Percentiles rank a stretch among this genome's conserved stretches.
phyloP scores from a whole-genome alignment of 2,888 invertebrate genomes.

The Philhelius pedissequus region DNA sequence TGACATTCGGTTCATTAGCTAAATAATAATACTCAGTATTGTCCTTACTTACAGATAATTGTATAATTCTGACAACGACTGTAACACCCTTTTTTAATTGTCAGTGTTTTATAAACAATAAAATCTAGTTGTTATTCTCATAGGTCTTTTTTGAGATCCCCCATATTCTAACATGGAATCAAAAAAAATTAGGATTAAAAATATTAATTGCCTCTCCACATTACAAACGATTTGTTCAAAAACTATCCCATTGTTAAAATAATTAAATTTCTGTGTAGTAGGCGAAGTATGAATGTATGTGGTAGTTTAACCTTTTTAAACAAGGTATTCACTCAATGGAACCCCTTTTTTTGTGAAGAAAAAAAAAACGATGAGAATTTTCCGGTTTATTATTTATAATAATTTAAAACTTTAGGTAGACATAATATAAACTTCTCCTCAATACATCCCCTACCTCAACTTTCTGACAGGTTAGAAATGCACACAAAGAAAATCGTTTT shows the following conservation, averaged over 20 bases:
- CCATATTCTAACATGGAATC: slow-evolving; percentile 14
- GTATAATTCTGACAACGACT: neutral
- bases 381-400: slow-evolving; percentile 46
- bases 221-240: slow-evolving; percentile 36
- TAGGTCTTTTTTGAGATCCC: neutral
- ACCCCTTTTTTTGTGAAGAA: neutral
- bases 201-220: slow-evolving; percentile 38
- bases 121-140: slow-evolving; percentile 6
- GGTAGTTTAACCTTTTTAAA: neutral
- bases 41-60: neutral
- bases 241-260: slow-evolving; percentile 28
- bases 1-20: no score
- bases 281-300: neutral
- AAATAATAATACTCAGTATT: neutral
- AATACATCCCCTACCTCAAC: neutral
- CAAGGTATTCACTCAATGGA: slow-evolving; percentile 9
- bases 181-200: neutral
- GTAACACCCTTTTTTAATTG: neutral
- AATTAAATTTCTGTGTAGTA: neutral
- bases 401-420: slow-evolving; percentile 6
- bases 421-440: neutral
- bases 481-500: slow-evolving; percentile 53
- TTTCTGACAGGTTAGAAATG: slow-evolving; percentile 43
- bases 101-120: neutral
- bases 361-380: slow-evolving; percentile 29